Conservation (phyloP, 2,888 invertebrate species). For the Sesamia inferens region DNA sequence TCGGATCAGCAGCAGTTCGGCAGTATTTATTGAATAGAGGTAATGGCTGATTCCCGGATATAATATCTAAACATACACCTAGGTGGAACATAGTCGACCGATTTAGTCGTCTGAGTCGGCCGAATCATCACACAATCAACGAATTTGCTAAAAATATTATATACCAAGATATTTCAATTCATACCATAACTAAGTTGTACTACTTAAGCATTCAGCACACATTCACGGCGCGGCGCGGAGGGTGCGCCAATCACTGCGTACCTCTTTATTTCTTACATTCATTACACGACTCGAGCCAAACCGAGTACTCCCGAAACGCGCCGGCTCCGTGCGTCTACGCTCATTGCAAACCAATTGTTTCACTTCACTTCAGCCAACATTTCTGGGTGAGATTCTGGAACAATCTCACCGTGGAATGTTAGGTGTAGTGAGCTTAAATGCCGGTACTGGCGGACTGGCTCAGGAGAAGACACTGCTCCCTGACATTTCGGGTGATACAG, state of each 20-base stretch:
- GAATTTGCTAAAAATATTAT: neutral
- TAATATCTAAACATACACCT: neutral
- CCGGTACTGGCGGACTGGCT: too few species aligned
- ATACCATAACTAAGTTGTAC: conserved; percentile 31
- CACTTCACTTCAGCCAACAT: conserved; percentile 2
- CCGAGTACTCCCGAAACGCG: conserved; percentile 8
- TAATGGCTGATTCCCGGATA: neutral
- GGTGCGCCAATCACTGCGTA: conserved; percentile 38
- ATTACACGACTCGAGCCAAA: conserved; percentile 21
- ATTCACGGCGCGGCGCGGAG: conserved; percentile 7
- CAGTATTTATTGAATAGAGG: neutral
- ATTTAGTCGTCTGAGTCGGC: neutral
- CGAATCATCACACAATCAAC: neutral
- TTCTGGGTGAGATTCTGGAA: too few species aligned
- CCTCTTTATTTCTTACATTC: conserved; percentile 50
- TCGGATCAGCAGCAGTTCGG: neutral
- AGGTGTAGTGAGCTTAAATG: too few species aligned
- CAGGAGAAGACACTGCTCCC: too few species aligned
- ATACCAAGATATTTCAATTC: conserved; percentile 10
- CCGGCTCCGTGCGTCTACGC: conserved; percentile 2
- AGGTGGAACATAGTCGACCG: neutral
- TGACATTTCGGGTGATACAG: too few species aligned
- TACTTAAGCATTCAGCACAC: conserved; percentile 33
- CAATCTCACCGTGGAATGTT: too few species aligned
- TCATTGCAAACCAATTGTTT: conserved; percentile 27